Evolutionary conservation across 2,888 invertebrate genomes (phyloP).

Genomic region (Eupelmus urozonus): DNA sequence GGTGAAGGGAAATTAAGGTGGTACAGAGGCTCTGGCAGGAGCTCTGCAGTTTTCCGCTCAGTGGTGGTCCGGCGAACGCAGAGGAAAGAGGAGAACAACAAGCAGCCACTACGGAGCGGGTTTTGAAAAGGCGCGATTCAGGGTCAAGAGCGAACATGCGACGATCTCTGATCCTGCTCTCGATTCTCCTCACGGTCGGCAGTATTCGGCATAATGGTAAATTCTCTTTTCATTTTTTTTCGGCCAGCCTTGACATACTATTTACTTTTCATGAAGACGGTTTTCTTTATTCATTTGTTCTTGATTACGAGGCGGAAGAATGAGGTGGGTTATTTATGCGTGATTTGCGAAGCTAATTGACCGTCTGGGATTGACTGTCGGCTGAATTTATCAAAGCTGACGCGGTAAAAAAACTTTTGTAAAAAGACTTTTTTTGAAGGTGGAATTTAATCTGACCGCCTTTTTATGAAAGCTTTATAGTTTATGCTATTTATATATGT

Average conservation of each 20-base stretch:
- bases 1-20: background rate
- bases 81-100: background rate
- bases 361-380: no score
- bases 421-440: no score
- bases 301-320: no score
- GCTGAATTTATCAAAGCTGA: no score
- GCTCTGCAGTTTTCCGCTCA: background rate
- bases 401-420: no score
- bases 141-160: conserved; percentile 53
- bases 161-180: conserved; percentile 46
- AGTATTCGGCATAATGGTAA: conserved; percentile 56
- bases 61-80: conserved; percentile 9
- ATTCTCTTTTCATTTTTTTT: background rate
- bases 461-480: no score
- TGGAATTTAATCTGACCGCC: no score
- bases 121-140: conserved; percentile 25
- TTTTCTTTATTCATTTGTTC: no score
- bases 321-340: no score
- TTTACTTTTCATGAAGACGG: background rate
- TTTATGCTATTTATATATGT: no score
- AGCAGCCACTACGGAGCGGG: conserved; percentile 6
- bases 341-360: no score
- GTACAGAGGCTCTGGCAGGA: background rate
- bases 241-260: background rate
- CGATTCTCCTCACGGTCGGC: conserved; percentile 41